Percentiles rank a stretch among this genome's conserved stretches.
These are phyloP conservation scores for Acanthisitta chloris DNA, from an alignment of 2,113 vertebrate species.

Conservation along the genomic window DNA sequence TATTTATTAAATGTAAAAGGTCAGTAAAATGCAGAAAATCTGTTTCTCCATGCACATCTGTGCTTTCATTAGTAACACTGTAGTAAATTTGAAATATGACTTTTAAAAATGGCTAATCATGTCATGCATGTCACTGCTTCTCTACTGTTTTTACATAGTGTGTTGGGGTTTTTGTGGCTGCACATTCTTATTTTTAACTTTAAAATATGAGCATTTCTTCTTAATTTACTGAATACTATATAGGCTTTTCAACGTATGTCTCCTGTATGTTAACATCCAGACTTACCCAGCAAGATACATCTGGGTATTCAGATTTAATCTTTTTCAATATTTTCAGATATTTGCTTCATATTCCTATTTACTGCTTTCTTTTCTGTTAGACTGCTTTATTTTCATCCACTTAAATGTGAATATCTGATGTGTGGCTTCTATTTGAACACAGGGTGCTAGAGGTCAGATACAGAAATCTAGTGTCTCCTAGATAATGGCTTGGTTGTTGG, in stretches of 20 bases:
- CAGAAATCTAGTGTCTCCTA: not conserved
- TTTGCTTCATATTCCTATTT: not conserved
- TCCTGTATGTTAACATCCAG: not conserved
- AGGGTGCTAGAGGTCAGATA: not conserved
- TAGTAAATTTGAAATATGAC: not conserved
- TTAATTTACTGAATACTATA: not conserved
- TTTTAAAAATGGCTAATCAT: not conserved
- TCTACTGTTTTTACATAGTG: not conserved
- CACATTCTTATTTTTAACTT: not conserved
- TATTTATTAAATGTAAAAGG: not conserved
- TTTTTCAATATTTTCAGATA: not conserved
- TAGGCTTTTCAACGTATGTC: rapidly evolving
- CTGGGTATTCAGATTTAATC: not conserved
- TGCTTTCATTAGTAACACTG: not conserved
- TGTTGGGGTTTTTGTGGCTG: not conserved
- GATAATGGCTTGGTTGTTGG: not conserved
- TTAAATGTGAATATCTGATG: not conserved
- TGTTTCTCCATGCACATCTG: not conserved
- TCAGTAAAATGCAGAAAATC: not conserved
- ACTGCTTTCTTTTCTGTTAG: not conserved
- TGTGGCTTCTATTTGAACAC: not conserved
- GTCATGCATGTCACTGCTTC: not conserved
- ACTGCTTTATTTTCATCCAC: not conserved
- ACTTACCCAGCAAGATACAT: not conserved
- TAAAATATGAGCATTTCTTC: not conserved